phyloP scores from a whole-genome alignment of 2,113 vertebrate species.

The Bos taurus region ARS-UCD2.0 NC_037329.1:17500501-17501000 shows the following conservation, averaged over 20 bases:
- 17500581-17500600: neutral
- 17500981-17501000: neutral
- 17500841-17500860: neutral
- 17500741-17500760: neutral
- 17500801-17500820: neutral
- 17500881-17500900: neutral
- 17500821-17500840: neutral
- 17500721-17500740: neutral
- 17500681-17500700: neutral
- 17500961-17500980: neutral
- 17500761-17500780: neutral
- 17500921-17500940: neutral
- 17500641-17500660: neutral
- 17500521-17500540: neutral
- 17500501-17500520: neutral
- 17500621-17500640: neutral
- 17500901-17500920: neutral
- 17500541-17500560: neutral
- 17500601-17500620: accelerated
- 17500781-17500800: neutral
- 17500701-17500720: neutral
- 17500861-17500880: neutral
- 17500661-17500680: neutral
- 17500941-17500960: neutral
- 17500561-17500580: neutral